A percentile compares a stretch with the other conserved stretches of the same genome.
These are phyloP conservation scores for Gulo gulo DNA, from an alignment of 2,113 vertebrate species.

Conservation along the genomic window DNA sequence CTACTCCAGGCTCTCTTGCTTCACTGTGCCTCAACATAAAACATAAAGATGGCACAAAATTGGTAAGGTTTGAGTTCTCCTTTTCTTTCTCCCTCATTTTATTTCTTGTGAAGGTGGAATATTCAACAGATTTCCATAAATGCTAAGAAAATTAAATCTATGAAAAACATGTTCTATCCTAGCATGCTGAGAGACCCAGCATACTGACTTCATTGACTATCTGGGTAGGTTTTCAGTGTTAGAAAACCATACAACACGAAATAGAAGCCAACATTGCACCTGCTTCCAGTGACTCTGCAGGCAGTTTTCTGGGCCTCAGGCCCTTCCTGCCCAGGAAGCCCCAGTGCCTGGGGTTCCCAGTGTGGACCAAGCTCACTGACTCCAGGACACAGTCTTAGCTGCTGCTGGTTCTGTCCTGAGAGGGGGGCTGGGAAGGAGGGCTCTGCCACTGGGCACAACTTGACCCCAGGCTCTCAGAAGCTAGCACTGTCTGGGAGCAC, in stretches of 20 bases:
- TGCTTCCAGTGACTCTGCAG: background rate
- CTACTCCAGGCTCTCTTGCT: background rate
- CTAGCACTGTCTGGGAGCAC: fast-evolving
- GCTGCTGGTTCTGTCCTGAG: background rate
- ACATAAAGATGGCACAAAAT: background rate
- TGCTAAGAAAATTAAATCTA: background rate
- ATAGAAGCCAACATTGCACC: background rate
- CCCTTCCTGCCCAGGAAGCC: too few species aligned
- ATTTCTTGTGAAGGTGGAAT: background rate
- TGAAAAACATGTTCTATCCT: background rate
- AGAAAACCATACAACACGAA: background rate
- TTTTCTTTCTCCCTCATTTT: background rate
- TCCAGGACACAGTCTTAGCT: background rate
- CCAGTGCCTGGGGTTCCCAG: fast-evolving
- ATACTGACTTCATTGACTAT: background rate
- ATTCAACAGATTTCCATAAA: background rate
- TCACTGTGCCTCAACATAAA: background rate
- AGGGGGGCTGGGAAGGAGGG: background rate
- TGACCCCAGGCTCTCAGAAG: background rate
- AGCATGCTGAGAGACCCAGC: background rate
- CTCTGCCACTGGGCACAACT: background rate
- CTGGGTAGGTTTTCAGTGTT: background rate
- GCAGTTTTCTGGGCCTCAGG: background rate
- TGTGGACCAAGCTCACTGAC: background rate
- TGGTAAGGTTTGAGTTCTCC: background rate